These are phyloP conservation scores for Stigmatopora argus DNA, from an alignment of 2,113 vertebrate species.

Conservation along the genomic window DNA sequence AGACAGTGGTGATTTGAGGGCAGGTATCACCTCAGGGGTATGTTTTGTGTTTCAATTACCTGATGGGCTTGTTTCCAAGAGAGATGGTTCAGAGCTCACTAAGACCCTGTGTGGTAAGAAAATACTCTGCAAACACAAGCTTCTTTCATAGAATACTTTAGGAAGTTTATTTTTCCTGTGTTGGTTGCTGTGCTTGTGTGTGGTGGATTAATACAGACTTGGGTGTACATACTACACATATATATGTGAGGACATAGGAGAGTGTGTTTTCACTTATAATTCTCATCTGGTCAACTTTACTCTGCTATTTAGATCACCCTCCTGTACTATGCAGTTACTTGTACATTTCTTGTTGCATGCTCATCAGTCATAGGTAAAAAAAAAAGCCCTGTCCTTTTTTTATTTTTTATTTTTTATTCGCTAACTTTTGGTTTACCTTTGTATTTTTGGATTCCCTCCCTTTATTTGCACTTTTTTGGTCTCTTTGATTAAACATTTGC, in stretches of 20 bases:
- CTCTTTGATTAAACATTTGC: no score
- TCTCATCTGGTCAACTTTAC: conserved; percentile 29
- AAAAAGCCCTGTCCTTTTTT: no score
- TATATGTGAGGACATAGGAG: conserved; percentile 7
- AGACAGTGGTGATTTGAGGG: conserved; percentile 7
- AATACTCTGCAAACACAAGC: conserved; percentile 59
- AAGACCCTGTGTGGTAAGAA: conserved; percentile 50
- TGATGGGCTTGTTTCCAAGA: conserved; percentile 47
- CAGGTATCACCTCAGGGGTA: conserved; percentile 14
- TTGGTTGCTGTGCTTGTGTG: conserved; percentile 7
- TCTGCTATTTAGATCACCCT: conserved; percentile 17
- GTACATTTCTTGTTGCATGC: no score
- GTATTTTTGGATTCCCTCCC: no score
- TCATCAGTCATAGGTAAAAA: no score
- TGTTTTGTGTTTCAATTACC: conserved; percentile 24
- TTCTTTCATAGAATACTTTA: conserved; percentile 54
- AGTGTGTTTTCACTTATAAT: conserved; percentile 32
- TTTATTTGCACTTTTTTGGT: no score
- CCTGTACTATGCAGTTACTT: conserved; percentile 9
- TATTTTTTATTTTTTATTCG: no score
- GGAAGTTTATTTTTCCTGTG: conserved; percentile 49
- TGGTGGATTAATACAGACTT: conserved; percentile 19
- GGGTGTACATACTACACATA: conserved; percentile 10
- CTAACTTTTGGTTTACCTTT: no score
- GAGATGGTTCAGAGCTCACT: conserved; percentile 45